Evolutionary conservation across 1,140 invertebrate genomes (phyloP).

Genomic region (Delia radicum): DNA sequence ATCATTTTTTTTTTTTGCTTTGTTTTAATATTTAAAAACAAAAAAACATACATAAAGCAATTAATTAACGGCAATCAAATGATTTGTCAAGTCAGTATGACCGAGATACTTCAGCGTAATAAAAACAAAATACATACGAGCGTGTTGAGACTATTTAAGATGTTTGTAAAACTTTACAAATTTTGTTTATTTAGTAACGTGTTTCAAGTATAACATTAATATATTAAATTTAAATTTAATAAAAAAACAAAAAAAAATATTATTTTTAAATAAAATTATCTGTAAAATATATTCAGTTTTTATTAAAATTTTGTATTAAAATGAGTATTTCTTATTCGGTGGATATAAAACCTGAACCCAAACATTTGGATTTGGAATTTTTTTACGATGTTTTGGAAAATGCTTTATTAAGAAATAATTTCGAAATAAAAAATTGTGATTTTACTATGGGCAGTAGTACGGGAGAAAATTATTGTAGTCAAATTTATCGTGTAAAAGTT

Average conservation of each 20-base stretch:
- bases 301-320: not conserved
- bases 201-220: not conserved
- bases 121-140: not conserved
- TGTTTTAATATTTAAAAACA: not conserved
- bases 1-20: not conserved
- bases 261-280: not conserved
- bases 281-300: not conserved
- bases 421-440: conserved; percentile 30
- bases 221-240: not conserved
- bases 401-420: conserved; percentile 32
- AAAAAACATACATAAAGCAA: not conserved
- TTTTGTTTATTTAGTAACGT: not conserved
- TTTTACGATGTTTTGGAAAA: conserved; percentile 46
- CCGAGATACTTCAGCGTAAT: not conserved
- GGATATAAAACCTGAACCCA: conserved; percentile 35
- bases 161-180: not conserved
- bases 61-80: not conserved
- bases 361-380: conserved; percentile 39
- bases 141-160: not conserved
- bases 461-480: conserved; percentile 49
- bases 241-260: not conserved
- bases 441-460: conserved; percentile 41
- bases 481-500: conserved; percentile 39
- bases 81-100: not conserved
- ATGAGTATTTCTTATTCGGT: conserved; percentile 41